Evolutionary conservation across 1,140 invertebrate genomes (phyloP).

Genomic region (Bombus terrestris): DNA sequence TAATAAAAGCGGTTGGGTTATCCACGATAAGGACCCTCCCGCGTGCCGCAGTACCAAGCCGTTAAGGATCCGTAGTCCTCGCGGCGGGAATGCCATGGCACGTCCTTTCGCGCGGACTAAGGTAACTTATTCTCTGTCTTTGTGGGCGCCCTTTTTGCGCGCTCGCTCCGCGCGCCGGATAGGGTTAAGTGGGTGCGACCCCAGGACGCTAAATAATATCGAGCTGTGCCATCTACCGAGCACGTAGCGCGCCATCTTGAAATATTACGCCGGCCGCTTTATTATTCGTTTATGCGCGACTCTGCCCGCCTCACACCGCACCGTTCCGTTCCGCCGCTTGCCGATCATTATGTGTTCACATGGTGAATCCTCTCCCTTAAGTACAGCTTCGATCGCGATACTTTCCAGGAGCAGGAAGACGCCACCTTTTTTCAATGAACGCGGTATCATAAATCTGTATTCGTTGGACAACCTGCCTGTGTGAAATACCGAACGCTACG

Average conservation of each 20-base stretch:
- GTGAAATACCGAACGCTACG: constrained; percentile 29
- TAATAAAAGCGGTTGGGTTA: constrained; percentile 65
- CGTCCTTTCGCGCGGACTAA: constrained; percentile 77
- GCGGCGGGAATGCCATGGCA: constrained; percentile 72
- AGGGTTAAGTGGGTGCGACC: constrained; percentile 81
- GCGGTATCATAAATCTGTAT: constrained; percentile 51
- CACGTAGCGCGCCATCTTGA: constrained; percentile 77
- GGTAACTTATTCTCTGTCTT: constrained; percentile 80
- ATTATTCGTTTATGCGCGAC: constrained; percentile 66
- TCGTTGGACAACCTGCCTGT: background rate
- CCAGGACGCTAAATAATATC: constrained; percentile 81
- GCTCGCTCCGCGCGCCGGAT: constrained; percentile 70
- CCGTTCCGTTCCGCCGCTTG: background rate
- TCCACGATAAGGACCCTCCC: constrained; percentile 71
- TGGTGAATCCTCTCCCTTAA: constrained; percentile 31
- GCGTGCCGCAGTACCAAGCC: constrained; percentile 51
- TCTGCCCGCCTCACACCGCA: constrained; percentile 8
- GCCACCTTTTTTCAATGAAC: constrained; percentile 10
- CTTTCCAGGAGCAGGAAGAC: constrained; percentile 43
- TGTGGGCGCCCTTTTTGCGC: constrained; percentile 76
- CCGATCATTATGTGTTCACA: constrained; percentile 33
- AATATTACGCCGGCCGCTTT: constrained; percentile 77
- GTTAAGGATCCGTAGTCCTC: constrained; percentile 60
- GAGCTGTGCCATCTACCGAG: constrained; percentile 78
- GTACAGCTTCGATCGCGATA: constrained; percentile 11